Evolutionary conservation across 2,888 invertebrate genomes (phyloP), one percentile per base, ranked within the genome.

Genomic region (Lutraria lutraria): DNA sequence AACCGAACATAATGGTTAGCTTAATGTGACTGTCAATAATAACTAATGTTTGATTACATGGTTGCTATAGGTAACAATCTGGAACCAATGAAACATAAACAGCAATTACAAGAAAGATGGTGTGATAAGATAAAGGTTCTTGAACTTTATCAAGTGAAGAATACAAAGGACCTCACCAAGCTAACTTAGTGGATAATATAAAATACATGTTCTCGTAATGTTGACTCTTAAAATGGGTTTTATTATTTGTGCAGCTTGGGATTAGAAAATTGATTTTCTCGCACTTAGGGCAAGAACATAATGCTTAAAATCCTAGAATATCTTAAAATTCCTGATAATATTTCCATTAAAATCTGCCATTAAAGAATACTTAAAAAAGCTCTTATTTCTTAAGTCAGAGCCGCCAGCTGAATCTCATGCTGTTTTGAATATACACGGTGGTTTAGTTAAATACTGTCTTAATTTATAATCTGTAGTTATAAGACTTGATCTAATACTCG

Each of bases 251-350:
- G 76, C 76, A 76, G 31, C 76, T 31, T 76, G 34, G 34, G 76
- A 76, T 76, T 76, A 76, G 76, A 76, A 76, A 76, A 76, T 76
- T 76, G 76, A 76, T 76, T 76, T 76, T 34, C 76, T 76, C 63
- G 76, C 34, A 76, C 76, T 76, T 31, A 76, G 31, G 76, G 76
- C 76, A 34, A 76, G 76, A 76, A 76, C 76, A 34, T 76, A 76
- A 76, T 34, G 76, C 76, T 76, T 25, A 76, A 76, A 76, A 76
- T 31, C 34, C 34, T 76, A 16, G 76, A 76, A 76, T 31, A 76
- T 76, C 76, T 34, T 76, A 34, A 76, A 76, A 25, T 34, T 34
- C 76, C 76, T 76, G 76, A 76, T 76, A 34, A 76, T 76, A 34
- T 76, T 31, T 25, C 76, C 76, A 76, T 76, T 76, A 76, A 76